phyloP scores from a whole-genome alignment of 2,888 invertebrate genomes.

The Diploptera punctata region DNA sequence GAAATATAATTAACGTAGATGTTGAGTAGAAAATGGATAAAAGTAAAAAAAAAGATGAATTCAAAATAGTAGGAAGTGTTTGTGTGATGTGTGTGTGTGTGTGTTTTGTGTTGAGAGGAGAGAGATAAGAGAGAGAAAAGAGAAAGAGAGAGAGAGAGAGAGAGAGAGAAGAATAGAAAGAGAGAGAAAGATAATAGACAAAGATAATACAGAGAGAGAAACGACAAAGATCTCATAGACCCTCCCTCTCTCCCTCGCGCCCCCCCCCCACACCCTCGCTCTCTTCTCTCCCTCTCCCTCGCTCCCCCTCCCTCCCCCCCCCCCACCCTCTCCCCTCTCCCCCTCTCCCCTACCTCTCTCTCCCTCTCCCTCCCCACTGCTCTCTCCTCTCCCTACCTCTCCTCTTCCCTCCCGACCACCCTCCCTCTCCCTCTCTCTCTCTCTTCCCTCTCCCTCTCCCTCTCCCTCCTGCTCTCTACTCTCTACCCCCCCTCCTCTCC shows the following conservation, averaged over 20 bases:
- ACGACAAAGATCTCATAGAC: not conserved
- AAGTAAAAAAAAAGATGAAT: not conserved
- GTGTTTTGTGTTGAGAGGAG: no score
- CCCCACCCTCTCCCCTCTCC: not conserved
- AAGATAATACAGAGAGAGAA: not conserved
- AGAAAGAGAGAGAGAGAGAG: not conserved
- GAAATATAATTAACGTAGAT: no score
- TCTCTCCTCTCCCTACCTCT: not conserved
- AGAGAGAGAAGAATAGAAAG: not conserved
- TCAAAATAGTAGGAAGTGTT: no score
- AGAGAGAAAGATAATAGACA: not conserved
- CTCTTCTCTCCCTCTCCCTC: not conserved
- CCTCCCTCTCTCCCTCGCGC: not conserved
- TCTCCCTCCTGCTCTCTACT: not conserved
- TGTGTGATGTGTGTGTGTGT: no score
- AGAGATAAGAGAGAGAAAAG: not conserved
- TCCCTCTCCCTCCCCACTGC: not conserved
- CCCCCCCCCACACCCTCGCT: not conserved
- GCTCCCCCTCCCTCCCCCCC: not conserved
- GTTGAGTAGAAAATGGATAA: no score
- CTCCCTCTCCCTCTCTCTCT: not conserved
- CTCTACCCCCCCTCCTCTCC: not conserved
- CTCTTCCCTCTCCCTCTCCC: not conserved
- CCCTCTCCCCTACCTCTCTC: not conserved
- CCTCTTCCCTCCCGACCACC: not conserved